Conservation (phyloP, 2,797 vertebrate species). For the Lerista edwardsae region DNA sequence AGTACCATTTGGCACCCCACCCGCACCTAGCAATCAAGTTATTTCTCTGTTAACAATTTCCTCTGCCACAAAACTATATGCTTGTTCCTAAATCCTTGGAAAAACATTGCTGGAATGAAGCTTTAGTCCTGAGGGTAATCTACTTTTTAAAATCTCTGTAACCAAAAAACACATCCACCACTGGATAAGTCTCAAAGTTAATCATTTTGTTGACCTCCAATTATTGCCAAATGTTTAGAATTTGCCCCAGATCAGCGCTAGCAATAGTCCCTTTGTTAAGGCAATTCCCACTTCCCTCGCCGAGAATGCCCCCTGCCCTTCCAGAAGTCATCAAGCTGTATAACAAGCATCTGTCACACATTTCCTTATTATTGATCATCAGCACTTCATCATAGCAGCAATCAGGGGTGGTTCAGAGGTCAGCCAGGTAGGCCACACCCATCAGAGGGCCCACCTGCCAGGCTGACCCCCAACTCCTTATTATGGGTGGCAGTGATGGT, state of each 20-base stretch:
- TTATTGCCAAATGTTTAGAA: neutral
- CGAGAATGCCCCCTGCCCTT: neutral
- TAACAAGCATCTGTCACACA: neutral
- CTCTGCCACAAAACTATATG: neutral
- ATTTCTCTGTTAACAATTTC: neutral
- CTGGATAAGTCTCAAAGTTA: neutral
- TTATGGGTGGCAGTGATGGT: no score
- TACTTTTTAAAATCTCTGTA: neutral
- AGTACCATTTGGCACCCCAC: neutral
- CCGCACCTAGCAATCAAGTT: no score
- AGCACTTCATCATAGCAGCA: neutral
- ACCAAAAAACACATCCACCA: no score
- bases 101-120: neutral
- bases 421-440: no score
- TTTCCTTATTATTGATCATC: neutral
- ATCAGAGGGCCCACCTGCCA: no score
- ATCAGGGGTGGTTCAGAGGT: neutral
- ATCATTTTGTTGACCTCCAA: neutral
- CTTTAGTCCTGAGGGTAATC: neutral
- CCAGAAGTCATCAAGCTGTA: neutral
- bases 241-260: neutral
- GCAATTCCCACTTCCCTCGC: neutral
- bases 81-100: neutral
- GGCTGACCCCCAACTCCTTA: no score
- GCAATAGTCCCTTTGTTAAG: neutral